phyloP scores from a whole-genome alignment of 2,888 invertebrate genomes.

The Timandra comae region DNA sequence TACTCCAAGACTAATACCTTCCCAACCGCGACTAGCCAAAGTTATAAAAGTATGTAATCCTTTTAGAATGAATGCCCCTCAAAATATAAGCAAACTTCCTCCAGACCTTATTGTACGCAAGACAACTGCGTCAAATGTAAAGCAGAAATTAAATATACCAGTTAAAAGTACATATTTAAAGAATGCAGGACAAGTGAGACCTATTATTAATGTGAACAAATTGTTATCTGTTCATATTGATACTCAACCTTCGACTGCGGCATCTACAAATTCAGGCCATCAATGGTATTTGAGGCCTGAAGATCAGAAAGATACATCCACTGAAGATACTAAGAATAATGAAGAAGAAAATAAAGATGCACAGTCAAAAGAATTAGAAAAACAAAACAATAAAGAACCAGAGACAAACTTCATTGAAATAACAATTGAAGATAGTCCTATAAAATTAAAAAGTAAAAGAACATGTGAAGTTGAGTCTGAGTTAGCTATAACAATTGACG shows the following conservation, averaged over 20 bases:
- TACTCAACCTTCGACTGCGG: constrained; percentile 48
- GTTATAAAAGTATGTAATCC: too few species aligned
- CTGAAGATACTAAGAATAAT: background rate
- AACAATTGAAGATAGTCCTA: constrained; percentile 64
- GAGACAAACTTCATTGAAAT: constrained; percentile 51
- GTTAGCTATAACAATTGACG: constrained; percentile 57
- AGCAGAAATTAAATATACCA: too few species aligned
- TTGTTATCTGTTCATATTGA: constrained; percentile 50
- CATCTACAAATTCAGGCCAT: constrained; percentile 33
- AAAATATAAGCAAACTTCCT: too few species aligned
- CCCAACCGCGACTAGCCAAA: too few species aligned
- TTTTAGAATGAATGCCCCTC: too few species aligned
- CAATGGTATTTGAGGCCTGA: constrained; percentile 68
- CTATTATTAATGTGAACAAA: constrained; percentile 3
- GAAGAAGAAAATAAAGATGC: background rate
- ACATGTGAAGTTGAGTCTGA: constrained; percentile 37
- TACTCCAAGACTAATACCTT: too few species aligned
- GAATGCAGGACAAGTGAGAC: too few species aligned
- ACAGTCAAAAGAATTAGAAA: constrained; percentile 23
- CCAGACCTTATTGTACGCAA: too few species aligned
- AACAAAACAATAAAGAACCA: constrained; percentile 57
- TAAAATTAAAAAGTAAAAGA: constrained; percentile 43
- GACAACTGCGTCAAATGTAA: too few species aligned
- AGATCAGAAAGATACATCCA: constrained; percentile 26
- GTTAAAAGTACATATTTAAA: too few species aligned